Base-by-base conservation (phyloP, 2,888 invertebrate genomes). In the Acheta domesticus region DNA sequence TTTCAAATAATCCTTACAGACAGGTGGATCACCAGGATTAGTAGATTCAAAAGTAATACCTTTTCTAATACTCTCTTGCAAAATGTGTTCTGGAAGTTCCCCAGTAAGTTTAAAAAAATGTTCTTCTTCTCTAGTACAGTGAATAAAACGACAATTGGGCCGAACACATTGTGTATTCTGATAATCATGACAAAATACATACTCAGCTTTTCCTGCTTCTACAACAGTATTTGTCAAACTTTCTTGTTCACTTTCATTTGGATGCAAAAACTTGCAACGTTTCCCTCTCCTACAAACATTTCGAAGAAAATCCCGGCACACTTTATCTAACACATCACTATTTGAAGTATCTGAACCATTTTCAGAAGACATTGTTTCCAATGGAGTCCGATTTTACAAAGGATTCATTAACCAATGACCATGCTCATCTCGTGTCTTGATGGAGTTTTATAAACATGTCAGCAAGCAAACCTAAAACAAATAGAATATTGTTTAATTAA, bases 111-210 rank as follows among this genome's bases (percentile, higher is more conserved):
- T 90, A 84, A 92, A 95, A 83, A 92, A 93, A 81, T 92, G 91
- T 83, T 94, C 94, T 85, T 94, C 94, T 81, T 90, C 90, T 21
- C 92, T 89, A 1, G 92, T 90, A 84, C 94, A 94, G 86, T 95
- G 95, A 75, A 94, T 89, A 85, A 94, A 94, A 84, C 92, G 92
- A 84, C 94, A 94, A 80, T 91, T 92, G 5, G 90, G 89, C 83
- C 95, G 89, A n/a, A 90, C 89, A 85, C 94, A 95, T 81, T 92
- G 90, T 75, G 91, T 91, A 85, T 95, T 95, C 87, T 94, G 94
- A 85, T 88, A 91, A 85, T 92, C 92, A 84, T 91, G 91, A 84
- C 92, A 92, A 83, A 92, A 92, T 74, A 88, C 78, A n/a, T 79
- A 81, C 36, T 80, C 78, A 74, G 49, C 62, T 21, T 80, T 76